Percentiles rank a stretch among this genome's conserved stretches.
Evolutionary conservation across 2,888 invertebrate species (phyloP).

Genomic region (Mesorhabditis belari): DNA sequence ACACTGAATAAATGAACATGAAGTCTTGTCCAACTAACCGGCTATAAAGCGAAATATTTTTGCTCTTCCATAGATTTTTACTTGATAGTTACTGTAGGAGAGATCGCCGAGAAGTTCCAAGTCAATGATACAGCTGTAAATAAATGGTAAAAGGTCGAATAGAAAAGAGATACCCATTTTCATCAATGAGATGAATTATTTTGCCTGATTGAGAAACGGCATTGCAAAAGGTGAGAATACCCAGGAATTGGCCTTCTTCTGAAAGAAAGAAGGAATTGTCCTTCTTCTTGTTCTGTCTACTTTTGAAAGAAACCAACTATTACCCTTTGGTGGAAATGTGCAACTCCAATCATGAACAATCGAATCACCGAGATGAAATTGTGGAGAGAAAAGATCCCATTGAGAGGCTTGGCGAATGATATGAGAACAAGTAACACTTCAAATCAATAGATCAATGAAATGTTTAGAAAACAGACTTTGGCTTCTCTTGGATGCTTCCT

Average conservation of each 20-base stretch:
- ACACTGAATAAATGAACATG: background rate
- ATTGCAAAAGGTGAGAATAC: constrained; percentile 28
- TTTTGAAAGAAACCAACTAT: background rate
- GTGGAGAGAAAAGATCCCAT: constrained; percentile 23
- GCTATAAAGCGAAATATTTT: constrained; percentile 29
- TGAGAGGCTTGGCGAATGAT: constrained; percentile 24
- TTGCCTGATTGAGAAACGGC: constrained; percentile 30
- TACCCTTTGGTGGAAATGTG: constrained; percentile 14
- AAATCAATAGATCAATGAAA: background rate
- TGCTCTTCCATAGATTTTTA: constrained; percentile 25
- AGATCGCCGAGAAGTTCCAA: constrained; percentile 33
- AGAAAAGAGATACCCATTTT: constrained; percentile 23
- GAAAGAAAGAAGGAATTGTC: background rate
- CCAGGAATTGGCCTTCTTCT: constrained; percentile 20
- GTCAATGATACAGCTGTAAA: constrained; percentile 30
- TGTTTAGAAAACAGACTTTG: background rate
- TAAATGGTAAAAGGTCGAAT: background rate
- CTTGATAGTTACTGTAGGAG: constrained; percentile 25
- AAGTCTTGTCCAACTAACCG: constrained; percentile 20
- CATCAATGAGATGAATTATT: constrained; percentile 31
- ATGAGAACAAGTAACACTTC: constrained; percentile 25
- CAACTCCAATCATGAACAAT: constrained; percentile 40
- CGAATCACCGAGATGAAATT: constrained; percentile 29
- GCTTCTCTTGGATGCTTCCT: background rate
- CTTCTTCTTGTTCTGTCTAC: no score